Base-by-base conservation (phyloP, 1,140 invertebrate species). In the Steinernema khuongi region DNA sequence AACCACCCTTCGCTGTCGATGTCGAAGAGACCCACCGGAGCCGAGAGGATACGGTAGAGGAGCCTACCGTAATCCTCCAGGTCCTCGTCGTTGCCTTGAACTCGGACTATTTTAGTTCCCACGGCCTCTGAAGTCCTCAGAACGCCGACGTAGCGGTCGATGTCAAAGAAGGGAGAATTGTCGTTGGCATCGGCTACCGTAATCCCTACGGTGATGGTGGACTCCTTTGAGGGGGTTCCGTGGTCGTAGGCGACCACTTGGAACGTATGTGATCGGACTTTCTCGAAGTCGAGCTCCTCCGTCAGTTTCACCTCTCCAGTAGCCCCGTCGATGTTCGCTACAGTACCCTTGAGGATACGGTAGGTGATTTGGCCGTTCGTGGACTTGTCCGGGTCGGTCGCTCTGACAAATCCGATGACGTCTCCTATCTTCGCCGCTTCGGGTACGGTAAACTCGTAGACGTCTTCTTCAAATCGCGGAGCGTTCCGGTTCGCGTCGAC, bases 401-500 rank as follows among this genome's bases (percentile, higher is more conserved):
- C 50, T 22, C 50, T 60, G 4, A 60, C 11, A 22, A 60, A 60
- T 7, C 50, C 50, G 22, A 60, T 60, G 4, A 14, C 2, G 4
- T 4, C 11, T 7, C 50, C 50, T n/a, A 60, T 11, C 4, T 60
- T 7, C 50, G 50, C 4, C 14, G 50, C 7, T 60, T 60, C 50
- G 2, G 50, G 26, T 4, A 60, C 22, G 50, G 50, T 22, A 22
- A 60, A 60, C 50, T 60, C 11, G 22, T 60, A 60, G 19, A 60
- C 50, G 50, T 60, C 50, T 60, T 67, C 18, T 72, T 90, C 89
- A 84, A 95, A 95, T 80, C 88, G 89, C 0, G 93, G 93, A 22
- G 91, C 88, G 82, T 94, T 92, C 79, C 94, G 94, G 82, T 95
- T 94, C 0, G 92, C 91, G 85, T 94, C 92, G 0, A 95, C 91